Base-by-base conservation (phyloP, 92 coral and sea anemone species). In the Bergia puertoricense region DNA sequence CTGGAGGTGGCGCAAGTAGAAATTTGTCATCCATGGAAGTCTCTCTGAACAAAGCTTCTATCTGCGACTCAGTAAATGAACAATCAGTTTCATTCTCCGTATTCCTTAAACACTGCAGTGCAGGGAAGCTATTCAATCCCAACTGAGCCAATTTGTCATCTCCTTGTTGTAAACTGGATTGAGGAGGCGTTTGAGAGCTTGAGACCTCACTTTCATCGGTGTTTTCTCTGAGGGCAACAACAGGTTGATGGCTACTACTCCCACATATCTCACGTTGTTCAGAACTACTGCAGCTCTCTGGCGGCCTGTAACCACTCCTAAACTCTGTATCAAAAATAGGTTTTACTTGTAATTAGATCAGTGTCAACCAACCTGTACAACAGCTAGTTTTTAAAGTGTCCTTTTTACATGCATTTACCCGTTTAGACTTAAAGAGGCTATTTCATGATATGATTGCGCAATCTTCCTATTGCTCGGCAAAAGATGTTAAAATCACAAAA, bases 51-150 rank as follows among this genome's bases (percentile, higher is more conserved):
- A 81, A 11, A 10, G 23, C 48, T 37, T 38, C 73, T 15, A 81
- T 16, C 72, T 81, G 85, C 37, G 85, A 81, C 85, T 81, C 85
- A 39, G 85, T 81, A 38, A 81, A 81, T 41, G 85, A 81, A 57
- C 85, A 81, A 56, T 56, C 13, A 13, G 43, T 59, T 62, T 81
- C 30, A 40, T 16, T 41, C n/a, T 36, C 8, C 38, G 8, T 15
- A 6, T 15, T 38, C 36, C 72, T 36, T 10, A 37, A 56, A 22
- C 37, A 36, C 71, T 81, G 85, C 37, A 57, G 51, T 8, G 85
- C 85, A 38, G 73, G 85, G 36, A 81, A 81, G 22, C 9, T 1
- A 8, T 39, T 81, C 30, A 57, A 30, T 30, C 30, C 30, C 30
- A 30, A 30, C 30, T 30, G 30, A 30, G 30, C 30, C 30, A 30